Evolutionary conservation across 2,888 invertebrate genomes (phyloP).

Genomic region (Chymomyza caudatula): DNA sequence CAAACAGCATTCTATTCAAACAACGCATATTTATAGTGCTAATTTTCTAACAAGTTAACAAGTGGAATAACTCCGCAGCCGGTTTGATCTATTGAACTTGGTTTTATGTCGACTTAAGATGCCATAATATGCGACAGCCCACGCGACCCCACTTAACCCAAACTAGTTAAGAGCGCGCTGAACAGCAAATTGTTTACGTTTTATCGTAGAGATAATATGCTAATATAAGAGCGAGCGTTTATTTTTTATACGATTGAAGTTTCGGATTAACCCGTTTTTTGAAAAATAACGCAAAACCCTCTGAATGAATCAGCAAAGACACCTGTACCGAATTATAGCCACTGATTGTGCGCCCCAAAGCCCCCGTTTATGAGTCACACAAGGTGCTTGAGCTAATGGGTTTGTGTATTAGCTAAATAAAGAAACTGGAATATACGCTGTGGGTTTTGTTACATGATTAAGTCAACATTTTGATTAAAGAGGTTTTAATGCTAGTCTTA

Average conservation of each 20-base stretch:
- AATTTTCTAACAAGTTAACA: background rate
- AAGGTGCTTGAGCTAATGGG: background rate
- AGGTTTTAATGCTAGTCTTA: background rate
- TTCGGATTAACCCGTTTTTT: background rate
- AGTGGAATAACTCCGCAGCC: background rate
- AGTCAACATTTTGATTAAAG: background rate
- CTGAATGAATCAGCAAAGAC: conserved; percentile 11
- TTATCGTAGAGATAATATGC: background rate
- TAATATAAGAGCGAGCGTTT: background rate
- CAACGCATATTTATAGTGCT: background rate
- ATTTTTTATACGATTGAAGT: too few relatives aligned
- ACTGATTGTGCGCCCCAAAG: too few relatives aligned
- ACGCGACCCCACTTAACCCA: background rate
- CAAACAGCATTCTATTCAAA: background rate
- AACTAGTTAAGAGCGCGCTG: background rate
- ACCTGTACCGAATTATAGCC: background rate
- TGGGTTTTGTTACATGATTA: background rate
- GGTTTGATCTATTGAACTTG: background rate
- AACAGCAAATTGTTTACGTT: background rate
- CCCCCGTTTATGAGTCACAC: background rate
- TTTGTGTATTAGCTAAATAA: conserved; percentile 21
- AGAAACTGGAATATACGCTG: background rate
- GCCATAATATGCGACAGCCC: background rate
- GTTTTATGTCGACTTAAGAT: too few relatives aligned
- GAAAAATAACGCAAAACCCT: background rate